Percentiles rank a stretch among this genome's conserved stretches.
Evolutionary conservation across 1,140 invertebrate species (phyloP).

Genomic region (Triops cancriformis): DNA sequence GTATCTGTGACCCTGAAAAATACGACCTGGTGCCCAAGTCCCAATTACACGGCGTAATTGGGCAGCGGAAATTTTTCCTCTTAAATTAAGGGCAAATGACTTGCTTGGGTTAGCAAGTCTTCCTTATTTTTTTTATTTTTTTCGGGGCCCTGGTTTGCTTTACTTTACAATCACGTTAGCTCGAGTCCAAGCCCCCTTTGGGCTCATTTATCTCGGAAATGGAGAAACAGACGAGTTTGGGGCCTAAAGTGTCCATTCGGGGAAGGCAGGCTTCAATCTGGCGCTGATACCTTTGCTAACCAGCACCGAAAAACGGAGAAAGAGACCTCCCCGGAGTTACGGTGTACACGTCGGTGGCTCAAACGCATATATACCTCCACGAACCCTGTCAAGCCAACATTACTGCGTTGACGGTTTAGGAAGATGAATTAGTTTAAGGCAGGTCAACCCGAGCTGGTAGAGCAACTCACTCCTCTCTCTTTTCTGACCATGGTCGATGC

Average conservation of each 20-base stretch:
- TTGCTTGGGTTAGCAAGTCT: background rate
- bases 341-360: background rate
- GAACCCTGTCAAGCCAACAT: background rate
- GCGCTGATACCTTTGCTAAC: background rate
- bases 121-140: too few species aligned
- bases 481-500: background rate
- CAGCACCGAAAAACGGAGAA: background rate
- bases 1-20: background rate
- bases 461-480: background rate
- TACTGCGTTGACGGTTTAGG: slow-evolving; percentile 6
- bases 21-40: background rate
- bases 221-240: background rate
- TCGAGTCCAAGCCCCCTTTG: background rate
- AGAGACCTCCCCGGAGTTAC: background rate
- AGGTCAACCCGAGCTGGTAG: background rate
- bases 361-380: background rate
- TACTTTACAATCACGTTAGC: too few species aligned
- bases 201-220: background rate
- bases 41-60: slow-evolving; percentile 6
- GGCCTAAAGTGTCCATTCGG: slow-evolving; percentile 2
- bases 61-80: background rate
- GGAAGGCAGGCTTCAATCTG: background rate
- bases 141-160: too few species aligned
- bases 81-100: background rate
- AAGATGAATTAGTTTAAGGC: slow-evolving; percentile 1